A percentile compares a stretch with the other conserved stretches of the same genome.
Evolutionary conservation across 2,888 invertebrate genomes (phyloP).

Genomic region (Agrotis puta): DNA sequence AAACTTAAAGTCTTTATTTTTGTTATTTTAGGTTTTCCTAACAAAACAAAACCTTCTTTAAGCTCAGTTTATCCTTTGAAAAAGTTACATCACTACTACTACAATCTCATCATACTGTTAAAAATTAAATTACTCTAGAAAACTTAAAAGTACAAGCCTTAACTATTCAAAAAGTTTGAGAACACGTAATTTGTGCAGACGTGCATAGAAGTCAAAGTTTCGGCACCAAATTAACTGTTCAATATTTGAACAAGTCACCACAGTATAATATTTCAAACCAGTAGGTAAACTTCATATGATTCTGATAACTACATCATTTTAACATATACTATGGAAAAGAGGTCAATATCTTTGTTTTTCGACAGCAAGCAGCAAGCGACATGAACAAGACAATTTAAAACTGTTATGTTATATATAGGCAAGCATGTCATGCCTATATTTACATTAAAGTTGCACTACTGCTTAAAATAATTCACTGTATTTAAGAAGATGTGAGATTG

Average conservation of each 20-base stretch:
- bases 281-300: not conserved
- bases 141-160: not conserved
- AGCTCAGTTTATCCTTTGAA: too few species aligned
- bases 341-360: too few species aligned
- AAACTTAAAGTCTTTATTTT: too few species aligned
- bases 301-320: not conserved
- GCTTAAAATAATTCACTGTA: not conserved
- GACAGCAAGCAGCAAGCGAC: too few species aligned
- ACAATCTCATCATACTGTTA: not conserved
- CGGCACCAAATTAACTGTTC: constrained; percentile 16
- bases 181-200: constrained; percentile 5
- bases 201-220: constrained; percentile 3
- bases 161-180: not conserved
- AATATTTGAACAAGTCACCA: constrained; percentile 8
- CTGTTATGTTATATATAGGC: too few species aligned
- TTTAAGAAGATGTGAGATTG: not conserved
- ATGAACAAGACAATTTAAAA: too few species aligned
- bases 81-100: not conserved
- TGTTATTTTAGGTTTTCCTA: too few species aligned
- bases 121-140: not conserved
- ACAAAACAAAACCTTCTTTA: too few species aligned
- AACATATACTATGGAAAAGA: too few species aligned
- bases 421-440: too few species aligned
- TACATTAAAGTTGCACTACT: not conserved
- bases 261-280: not conserved